A percentile compares a stretch with the other conserved stretches of the same genome.
phyloP scores from a whole-genome alignment of 2,888 invertebrate genomes.

The Eupithecia pulchellata region DNA sequence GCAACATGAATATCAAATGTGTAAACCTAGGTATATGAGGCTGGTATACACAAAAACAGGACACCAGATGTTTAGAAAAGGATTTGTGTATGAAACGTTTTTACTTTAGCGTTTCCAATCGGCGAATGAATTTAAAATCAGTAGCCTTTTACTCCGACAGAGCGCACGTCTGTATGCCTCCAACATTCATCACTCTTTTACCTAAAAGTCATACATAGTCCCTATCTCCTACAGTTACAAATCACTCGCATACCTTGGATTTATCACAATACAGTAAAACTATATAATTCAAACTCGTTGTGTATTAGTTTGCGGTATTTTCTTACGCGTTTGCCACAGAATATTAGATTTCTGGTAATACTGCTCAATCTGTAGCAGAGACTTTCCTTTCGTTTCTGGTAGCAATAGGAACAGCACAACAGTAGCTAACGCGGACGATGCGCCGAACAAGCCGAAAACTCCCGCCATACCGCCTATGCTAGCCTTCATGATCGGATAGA shows the following conservation, averaged over 20 bases:
- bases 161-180: too few relatives aligned
- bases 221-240: too few relatives aligned
- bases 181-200: too few relatives aligned
- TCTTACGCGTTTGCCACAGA: slow-evolving; percentile 85
- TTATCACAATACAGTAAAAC: slow-evolving; percentile 44
- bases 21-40: too few relatives aligned
- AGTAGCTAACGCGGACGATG: slow-evolving; percentile 86
- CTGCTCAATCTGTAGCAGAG: slow-evolving; percentile 90
- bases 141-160: too few relatives aligned
- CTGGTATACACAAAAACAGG: too few relatives aligned
- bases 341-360: slow-evolving; percentile 89
- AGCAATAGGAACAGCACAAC: slow-evolving; percentile 88
- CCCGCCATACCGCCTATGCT: slow-evolving; percentile 87
- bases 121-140: too few relatives aligned
- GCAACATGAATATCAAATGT: too few relatives aligned
- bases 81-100: too few relatives aligned
- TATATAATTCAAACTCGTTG: slow-evolving; percentile 59
- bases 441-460: slow-evolving; percentile 89
- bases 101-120: too few relatives aligned
- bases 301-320: slow-evolving; percentile 46
- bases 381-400: slow-evolving; percentile 91
- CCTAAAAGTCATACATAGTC: too few relatives aligned
- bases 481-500: slow-evolving; percentile 87
- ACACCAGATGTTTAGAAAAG: too few relatives aligned
- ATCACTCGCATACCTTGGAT: slow-evolving; percentile 38